These are phyloP conservation scores for Sinentomon sp. DNA, from an alignment of 2,888 invertebrate species.

Conservation along the genomic window DNA sequence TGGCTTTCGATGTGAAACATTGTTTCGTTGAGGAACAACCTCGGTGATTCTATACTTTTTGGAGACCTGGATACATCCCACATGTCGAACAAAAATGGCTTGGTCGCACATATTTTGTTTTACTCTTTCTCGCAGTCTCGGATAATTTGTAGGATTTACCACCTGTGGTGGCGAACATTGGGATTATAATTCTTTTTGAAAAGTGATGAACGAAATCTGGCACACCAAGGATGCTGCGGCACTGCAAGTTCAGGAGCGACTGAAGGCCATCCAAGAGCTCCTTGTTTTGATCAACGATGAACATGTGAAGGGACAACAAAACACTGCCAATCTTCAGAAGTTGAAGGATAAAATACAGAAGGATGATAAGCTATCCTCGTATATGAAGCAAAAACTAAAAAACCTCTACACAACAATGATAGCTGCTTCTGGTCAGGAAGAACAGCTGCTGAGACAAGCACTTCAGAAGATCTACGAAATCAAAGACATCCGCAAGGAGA, in stretches of 20 bases:
- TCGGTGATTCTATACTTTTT: too few relatives aligned
- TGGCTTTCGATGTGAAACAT: too few relatives aligned
- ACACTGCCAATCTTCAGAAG: constrained; percentile 44
- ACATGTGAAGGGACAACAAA: constrained; percentile 46
- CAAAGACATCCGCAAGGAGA: constrained; percentile 57
- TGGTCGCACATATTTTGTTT: too few relatives aligned
- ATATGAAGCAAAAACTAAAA: constrained; percentile 41
- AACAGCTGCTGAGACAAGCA: constrained; percentile 49
- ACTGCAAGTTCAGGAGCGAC: constrained; percentile 49
- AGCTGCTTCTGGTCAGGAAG: constrained; percentile 55
- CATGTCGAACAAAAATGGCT: too few relatives aligned
- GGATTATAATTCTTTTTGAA: too few relatives aligned
- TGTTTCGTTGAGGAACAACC: too few relatives aligned
- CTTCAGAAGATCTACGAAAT: constrained; percentile 70
- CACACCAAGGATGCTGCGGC: too few relatives aligned
- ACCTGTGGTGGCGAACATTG: too few relatives aligned
- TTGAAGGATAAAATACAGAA: constrained; percentile 34
- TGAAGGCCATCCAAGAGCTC: constrained; percentile 42
- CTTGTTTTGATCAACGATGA: constrained; percentile 58
- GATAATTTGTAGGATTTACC: too few relatives aligned
- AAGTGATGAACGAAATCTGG: too few relatives aligned
- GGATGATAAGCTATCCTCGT: constrained; percentile 18
- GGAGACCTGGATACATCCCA: too few relatives aligned
- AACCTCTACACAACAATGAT: constrained; percentile 48
- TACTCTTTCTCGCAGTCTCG: too few relatives aligned